Conservation (phyloP, 2,888 invertebrate species). For the Branchellion lobata region DNA sequence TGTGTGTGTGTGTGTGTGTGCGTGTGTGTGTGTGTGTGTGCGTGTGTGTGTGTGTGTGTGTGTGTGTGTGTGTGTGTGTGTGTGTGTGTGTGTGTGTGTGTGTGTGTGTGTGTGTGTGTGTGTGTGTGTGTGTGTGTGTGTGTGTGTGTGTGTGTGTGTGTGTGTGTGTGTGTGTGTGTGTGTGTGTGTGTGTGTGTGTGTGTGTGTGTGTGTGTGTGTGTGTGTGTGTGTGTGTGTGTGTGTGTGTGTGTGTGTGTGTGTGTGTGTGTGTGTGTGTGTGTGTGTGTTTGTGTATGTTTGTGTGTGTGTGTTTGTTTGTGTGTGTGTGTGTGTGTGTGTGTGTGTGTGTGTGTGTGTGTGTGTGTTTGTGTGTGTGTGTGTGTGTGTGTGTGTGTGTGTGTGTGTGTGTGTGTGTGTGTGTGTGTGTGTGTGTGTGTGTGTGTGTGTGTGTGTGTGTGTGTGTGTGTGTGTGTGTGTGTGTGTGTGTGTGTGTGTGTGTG, state of each 20-base stretch:
- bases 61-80: background rate
- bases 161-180: conserved; percentile 9
- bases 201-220: background rate
- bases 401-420: background rate
- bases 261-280: background rate
- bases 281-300: background rate
- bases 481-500: background rate
- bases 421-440: background rate
- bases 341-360: background rate
- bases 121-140: conserved; percentile 3
- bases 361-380: conserved; percentile 2
- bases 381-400: conserved; percentile 6
- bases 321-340: conserved; percentile 10
- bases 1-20: conserved; percentile 2
- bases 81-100: conserved; percentile 7
- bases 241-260: background rate
- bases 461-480: conserved; percentile 5
- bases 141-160: conserved; percentile 9
- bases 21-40: background rate
- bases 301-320: conserved; percentile 7
- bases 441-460: conserved; percentile 10
- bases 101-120: conserved; percentile 4
- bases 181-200: background rate
- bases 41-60: conserved; percentile 9
- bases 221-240: background rate